Base-by-base conservation (phyloP, 2,113 vertebrate species). In the Halichoerus grypus region DNA sequence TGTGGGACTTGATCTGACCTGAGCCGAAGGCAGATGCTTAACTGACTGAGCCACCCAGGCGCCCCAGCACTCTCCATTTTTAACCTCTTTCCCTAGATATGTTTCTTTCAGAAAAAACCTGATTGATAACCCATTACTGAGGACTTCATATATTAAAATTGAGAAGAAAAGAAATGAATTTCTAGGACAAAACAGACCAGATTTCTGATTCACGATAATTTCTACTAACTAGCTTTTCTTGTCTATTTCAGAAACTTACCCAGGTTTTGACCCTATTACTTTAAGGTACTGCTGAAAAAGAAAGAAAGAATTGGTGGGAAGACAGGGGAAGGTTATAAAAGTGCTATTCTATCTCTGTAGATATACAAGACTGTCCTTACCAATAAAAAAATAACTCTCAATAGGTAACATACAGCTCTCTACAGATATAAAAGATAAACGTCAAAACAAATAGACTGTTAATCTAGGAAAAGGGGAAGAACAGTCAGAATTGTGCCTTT, bases 121-220 rank as follows among this genome's bases (percentile, higher is more conserved):
- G 4, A 76, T 46, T 51, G 31, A 63, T 74, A 89, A 94, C 28
- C 15, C 24, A 86, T 42, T 63, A 81, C 46, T 76, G 82, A 42
- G 19, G 15, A 82, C 14, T 84, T 65, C 26, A 77, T 33, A 61
- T 80, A 69, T 77, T 89, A 85, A 76, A 83, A 79, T 31, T 79
- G 61, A 87, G 81, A 81, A 87, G 19, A 95, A 79, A 93, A 95
- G 26, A 65, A n/a, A 94, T 36, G 26, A n/a, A 80, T 87, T 82
- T 96, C 36, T 67, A 31, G 36, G 49, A 81, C 49, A 81, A 94
- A 81, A 81, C 5, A 59, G 33, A 91, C 18, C 46, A 91, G 46
- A 67, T 74, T 91, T 65, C 22, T 82, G 36, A 82, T 81, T 91
- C 65, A 82, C 8, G 74, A 16, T 82, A 10, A 87, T 55, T 91